Base-by-base conservation (phyloP, 2,888 invertebrate genomes). In the Macaria liturata region DNA sequence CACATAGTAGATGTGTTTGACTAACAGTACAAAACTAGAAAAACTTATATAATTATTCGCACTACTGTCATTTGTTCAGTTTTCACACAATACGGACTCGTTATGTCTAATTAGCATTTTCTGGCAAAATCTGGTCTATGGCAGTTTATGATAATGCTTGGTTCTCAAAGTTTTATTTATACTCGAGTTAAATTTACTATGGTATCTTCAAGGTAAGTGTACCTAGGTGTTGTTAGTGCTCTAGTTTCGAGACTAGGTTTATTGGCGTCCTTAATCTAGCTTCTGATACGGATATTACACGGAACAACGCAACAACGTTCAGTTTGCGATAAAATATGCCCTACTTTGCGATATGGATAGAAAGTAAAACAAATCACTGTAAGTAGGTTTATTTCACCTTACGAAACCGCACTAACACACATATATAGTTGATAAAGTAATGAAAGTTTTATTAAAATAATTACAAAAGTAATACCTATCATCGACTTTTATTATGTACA, bases 241-340 rank as follows among this genome's bases (percentile, higher is more conserved):
- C 56, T 50, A 53, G 46, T n/a, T 48, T 49, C 42, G 48, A 42
- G 48, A 53, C 51, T 55, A 52, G 55, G 56, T 61, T 63, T 61
- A 49, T 61, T 53, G 53, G 53, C 49, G 59, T 52, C 55, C 49
- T 48, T 53, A 64, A 66, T 63, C 61, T 63, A 58, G 54, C 34
- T 67, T 60, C 62, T 30, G 58, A 49, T 61, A 45, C 59, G 62
- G 55, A 65, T 64, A 68, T 68, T 55, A 51, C 50, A 54, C 63
- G 69, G 64, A 67, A 65, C 65, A 66, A 59, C 60, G 67, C 55
- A 61, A 72, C 20, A 20, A 20, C 20, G 67, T 65, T 67, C 49
- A 56, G 44, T 67, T 61, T 8, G 65, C 62, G 78, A 80, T 80
- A 80, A 76, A 70, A 66, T 63, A 63, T 74, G 74, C 68, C 77